Evolutionary conservation across 2,113 vertebrate species (phyloP).

Genomic region (Pontoporia blainvillei): DNA sequence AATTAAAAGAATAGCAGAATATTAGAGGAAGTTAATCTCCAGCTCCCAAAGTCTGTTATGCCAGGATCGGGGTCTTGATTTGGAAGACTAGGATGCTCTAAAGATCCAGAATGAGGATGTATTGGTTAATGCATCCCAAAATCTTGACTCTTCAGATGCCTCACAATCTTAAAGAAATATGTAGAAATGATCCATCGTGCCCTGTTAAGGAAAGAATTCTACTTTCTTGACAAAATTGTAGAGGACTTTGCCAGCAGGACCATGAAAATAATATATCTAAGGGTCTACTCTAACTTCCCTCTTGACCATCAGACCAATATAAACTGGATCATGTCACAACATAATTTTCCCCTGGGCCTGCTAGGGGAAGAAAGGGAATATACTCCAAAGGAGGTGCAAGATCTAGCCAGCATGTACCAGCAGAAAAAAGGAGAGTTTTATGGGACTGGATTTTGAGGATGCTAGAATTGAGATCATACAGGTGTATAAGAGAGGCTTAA

Average conservation of each 20-base stretch:
- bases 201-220: not conserved
- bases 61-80: not conserved
- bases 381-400: not conserved
- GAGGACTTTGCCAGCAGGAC: not conserved
- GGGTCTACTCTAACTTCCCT: not conserved
- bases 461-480: not conserved
- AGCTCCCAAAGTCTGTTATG: not conserved
- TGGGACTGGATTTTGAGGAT: not conserved
- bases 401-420: not conserved
- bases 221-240: not conserved
- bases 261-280: not conserved
- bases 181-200: not conserved
- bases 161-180: not conserved
- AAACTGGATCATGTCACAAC: not conserved
- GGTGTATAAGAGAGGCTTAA: not conserved
- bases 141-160: not conserved
- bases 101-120: not conserved
- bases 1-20: not conserved
- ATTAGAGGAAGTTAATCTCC: not conserved
- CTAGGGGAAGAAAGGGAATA: not conserved
- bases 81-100: not conserved
- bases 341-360: not conserved
- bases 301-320: not conserved
- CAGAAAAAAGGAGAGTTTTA: not conserved
- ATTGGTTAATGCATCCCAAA: not conserved